A percentile compares a stretch with the other conserved stretches of the same genome.
These are phyloP conservation scores for Acleris literana DNA, from an alignment of 2,888 invertebrate genomes.

Conservation along the genomic window DNA sequence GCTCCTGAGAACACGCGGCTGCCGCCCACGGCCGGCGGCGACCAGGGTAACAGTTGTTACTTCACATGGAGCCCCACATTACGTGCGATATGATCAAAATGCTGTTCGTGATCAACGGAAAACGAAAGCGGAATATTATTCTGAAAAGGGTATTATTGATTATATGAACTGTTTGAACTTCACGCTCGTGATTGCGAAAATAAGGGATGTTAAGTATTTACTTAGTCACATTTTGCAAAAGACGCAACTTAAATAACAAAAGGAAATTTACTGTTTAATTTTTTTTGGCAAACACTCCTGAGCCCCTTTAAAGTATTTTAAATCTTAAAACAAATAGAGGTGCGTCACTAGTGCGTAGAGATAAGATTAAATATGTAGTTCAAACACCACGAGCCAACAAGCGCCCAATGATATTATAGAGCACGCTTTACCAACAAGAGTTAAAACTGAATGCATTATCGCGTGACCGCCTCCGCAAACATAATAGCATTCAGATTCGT, in stretches of 20 bases:
- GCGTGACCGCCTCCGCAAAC: constrained; percentile 51
- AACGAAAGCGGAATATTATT: constrained; percentile 26
- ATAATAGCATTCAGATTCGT: constrained; percentile 54
- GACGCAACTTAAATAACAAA: neutral
- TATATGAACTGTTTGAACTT: neutral
- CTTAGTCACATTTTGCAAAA: constrained; percentile 1
- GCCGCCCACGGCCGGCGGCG: constrained; percentile 35
- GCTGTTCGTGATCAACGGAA: constrained; percentile 37
- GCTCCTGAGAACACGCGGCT: constrained; percentile 36
- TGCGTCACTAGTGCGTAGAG: constrained; percentile 45
- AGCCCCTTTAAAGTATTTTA: constrained; percentile 22
- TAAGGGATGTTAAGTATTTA: neutral
- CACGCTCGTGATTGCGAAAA: neutral
- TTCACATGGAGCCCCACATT: constrained; percentile 38
- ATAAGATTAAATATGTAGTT: constrained; percentile 32
- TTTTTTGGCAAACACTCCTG: constrained; percentile 26
- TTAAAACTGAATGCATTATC: constrained; percentile 44
- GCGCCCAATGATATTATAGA: constrained; percentile 37
- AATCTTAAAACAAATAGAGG: constrained; percentile 56
- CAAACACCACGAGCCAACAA: constrained; percentile 24
- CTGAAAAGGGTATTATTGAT: constrained; percentile 12
- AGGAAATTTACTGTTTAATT: constrained; percentile 3
- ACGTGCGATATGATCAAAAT: constrained; percentile 36
- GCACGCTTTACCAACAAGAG: constrained; percentile 46
- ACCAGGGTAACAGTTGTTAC: constrained; percentile 38